A percentile compares a stretch with the other conserved stretches of the same genome.
phyloP scores from a whole-genome alignment of 2,888 invertebrate genomes.

The Xylocampa areola region DNA sequence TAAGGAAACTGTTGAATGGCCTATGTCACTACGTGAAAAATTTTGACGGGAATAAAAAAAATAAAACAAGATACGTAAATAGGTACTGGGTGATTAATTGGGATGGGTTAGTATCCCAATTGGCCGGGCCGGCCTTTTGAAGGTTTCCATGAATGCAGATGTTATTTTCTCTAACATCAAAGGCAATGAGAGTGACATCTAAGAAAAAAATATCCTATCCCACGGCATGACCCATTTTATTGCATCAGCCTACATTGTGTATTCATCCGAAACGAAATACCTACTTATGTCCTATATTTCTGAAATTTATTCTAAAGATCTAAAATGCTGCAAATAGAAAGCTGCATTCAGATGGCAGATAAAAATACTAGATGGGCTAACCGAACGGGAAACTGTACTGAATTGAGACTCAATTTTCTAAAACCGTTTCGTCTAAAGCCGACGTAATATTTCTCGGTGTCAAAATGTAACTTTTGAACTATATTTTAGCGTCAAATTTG shows the following conservation, averaged over 20 bases:
- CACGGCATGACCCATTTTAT: too few relatives aligned
- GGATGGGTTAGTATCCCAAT: too few relatives aligned
- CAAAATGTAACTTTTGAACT: conserved; percentile 29
- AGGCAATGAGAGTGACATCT: too few relatives aligned
- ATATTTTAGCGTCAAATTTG: conserved; percentile 28
- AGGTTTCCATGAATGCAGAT: too few relatives aligned
- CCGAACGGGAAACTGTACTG: conserved; percentile 23
- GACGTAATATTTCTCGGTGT: conserved; percentile 33
- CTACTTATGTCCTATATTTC: conserved; percentile 7
- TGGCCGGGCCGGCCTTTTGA: too few relatives aligned
- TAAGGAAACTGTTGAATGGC: conserved; percentile 34
- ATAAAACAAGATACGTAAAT: too few relatives aligned
- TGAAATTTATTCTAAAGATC: conserved; percentile 19
- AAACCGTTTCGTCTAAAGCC: conserved; percentile 31
- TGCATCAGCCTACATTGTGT: too few relatives aligned
- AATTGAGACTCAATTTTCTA: conserved; percentile 38
- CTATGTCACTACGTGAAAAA: neutral
- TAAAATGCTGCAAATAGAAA: conserved; percentile 30
- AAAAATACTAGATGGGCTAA: conserved; percentile 40
- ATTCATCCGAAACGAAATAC: conserved; percentile 12
- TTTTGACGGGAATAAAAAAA: conserved; percentile 6
- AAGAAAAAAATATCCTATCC: too few relatives aligned
- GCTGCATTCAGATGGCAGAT: conserved; percentile 29
- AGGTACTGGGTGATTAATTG: too few relatives aligned
- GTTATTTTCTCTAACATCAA: too few relatives aligned